Conservation (phyloP, 2,113 vertebrate genomes). For the Ictalurus punctatus region DNA sequence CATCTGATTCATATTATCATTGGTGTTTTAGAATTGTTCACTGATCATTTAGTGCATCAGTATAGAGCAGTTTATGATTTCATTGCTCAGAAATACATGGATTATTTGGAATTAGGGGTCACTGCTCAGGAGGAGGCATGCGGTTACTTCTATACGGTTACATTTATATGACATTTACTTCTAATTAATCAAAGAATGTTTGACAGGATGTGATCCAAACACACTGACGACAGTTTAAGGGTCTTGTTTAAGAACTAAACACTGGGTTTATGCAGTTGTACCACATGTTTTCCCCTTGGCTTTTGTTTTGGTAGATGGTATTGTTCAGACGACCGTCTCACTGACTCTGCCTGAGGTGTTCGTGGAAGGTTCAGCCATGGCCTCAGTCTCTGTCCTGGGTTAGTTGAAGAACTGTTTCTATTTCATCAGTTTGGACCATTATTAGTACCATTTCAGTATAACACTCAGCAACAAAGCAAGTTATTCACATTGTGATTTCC, state of each 20-base stretch:
- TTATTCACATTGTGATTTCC: too few relatives aligned
- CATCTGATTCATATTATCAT: neutral
- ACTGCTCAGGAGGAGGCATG: neutral
- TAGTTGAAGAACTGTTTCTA: neutral
- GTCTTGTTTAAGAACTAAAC: neutral
- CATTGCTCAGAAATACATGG: neutral
- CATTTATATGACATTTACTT: neutral
- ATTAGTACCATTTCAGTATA: neutral
- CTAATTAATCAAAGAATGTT: neutral
- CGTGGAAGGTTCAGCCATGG: conserved; percentile 71
- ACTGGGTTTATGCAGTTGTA: neutral
- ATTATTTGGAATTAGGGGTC: neutral
- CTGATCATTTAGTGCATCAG: neutral
- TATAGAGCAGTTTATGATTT: neutral
- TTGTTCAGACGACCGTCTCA: neutral
- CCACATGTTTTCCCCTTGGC: neutral
- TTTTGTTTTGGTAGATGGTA: neutral
- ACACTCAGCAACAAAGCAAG: too few relatives aligned
- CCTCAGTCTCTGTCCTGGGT: conserved; percentile 79
- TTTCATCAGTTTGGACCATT: neutral
- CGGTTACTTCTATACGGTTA: neutral
- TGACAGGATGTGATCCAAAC: neutral
- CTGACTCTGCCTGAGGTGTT: conserved; percentile 47
- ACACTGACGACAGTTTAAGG: neutral
- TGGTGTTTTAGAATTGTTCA: neutral